Conservation (phyloP, 1,140 invertebrate genomes). For the Platorchestia sp. region DNA sequence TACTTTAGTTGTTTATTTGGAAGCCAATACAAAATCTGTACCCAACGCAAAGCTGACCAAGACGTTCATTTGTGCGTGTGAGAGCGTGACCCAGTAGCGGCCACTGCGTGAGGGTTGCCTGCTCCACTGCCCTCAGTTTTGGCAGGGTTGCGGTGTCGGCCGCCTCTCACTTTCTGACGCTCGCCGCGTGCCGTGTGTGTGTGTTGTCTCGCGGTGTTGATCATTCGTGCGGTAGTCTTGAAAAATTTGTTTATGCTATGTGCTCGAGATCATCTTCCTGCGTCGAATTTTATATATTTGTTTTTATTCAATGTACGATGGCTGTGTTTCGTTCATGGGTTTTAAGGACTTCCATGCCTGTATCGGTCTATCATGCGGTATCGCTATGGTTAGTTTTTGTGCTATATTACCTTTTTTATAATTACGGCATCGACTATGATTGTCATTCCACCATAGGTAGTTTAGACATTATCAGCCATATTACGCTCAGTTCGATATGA, state of each 20-base stretch:
- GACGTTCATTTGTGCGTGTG: neutral
- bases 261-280: neutral
- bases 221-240: neutral
- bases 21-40: neutral
- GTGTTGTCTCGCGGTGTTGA: neutral
- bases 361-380: neutral
- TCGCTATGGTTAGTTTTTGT: too few species aligned
- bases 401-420: too few species aligned
- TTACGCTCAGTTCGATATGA: too few species aligned
- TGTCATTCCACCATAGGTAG: too few species aligned
- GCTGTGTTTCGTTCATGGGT: too few species aligned
- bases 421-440: too few species aligned
- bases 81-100: neutral
- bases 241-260: neutral
- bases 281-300: too few species aligned
- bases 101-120: constrained; percentile 13
- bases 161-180: neutral
- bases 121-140: constrained; percentile 34
- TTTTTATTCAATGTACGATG: too few species aligned
- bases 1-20: neutral
- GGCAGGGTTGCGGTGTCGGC: neutral
- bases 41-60: neutral
- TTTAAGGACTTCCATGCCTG: neutral
- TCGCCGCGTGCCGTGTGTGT: neutral
- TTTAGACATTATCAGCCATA: too few species aligned